These are phyloP conservation scores for Centruroides vittatus DNA, from an alignment of 1,140 invertebrate species.

Conservation along the genomic window DNA sequence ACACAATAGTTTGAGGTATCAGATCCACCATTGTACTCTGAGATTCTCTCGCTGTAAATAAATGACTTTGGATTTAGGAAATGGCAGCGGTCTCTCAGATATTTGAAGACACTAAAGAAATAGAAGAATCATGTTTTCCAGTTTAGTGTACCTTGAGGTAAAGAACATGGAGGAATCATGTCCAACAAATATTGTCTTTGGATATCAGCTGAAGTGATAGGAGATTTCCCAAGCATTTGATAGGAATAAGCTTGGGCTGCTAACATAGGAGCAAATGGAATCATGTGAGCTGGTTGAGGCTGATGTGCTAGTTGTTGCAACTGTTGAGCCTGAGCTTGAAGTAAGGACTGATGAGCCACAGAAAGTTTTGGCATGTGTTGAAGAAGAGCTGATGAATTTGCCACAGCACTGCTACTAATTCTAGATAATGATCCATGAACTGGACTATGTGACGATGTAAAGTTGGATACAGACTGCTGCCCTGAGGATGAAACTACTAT, in stretches of 20 bases:
- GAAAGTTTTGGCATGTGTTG: not conserved
- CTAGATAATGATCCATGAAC: no score
- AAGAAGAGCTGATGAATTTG: no score
- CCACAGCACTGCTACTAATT: no score
- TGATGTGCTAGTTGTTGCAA: conserved; percentile 15
- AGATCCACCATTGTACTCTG: no score
- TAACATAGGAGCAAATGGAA: conserved; percentile 14
- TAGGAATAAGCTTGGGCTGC: conserved; percentile 18
- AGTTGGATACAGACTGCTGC: no score
- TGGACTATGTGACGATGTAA: no score
- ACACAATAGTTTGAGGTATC: no score
- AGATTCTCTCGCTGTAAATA: no score
- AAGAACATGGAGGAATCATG: conserved; percentile 58
- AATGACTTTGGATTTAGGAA: no score
- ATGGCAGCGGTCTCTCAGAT: no score
- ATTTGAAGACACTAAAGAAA: no score
- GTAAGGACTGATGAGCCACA: conserved; percentile 22
- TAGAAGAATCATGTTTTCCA: conserved; percentile 24
- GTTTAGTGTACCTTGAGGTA: conserved; percentile 19
- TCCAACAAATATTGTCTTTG: conserved; percentile 91
- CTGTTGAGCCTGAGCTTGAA: conserved; percentile 27
- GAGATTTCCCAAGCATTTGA: conserved; percentile 14
- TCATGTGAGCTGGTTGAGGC: conserved; percentile 20
- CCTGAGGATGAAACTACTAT: no score
- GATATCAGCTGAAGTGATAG: conserved; percentile 42